Conservation (phyloP, 2,888 invertebrate species). For the Archaeoteleia sp. region DNA sequence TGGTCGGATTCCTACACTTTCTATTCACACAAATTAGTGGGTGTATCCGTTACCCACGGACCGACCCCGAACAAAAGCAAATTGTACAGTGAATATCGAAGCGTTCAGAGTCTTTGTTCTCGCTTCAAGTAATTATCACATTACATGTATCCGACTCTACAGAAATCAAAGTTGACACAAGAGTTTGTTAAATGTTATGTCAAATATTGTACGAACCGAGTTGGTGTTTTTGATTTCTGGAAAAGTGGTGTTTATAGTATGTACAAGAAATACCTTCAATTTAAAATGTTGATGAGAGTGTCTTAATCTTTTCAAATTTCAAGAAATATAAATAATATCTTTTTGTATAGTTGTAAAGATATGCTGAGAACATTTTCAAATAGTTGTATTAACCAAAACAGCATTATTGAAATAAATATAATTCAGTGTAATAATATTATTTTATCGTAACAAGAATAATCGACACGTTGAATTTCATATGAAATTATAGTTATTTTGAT, state of each 20-base stretch:
- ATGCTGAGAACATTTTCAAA: no score
- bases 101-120: slow-evolving; percentile 26
- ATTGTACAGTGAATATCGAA: slow-evolving; percentile 17
- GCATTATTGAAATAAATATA: no score
- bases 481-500: no score
- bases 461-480: no score
- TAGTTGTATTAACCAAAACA: no score
- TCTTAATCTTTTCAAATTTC: not conserved
- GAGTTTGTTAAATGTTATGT: slow-evolving; percentile 17
- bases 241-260: no score
- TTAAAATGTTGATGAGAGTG: not conserved
- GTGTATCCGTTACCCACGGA: slow-evolving; percentile 25
- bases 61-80: slow-evolving; percentile 23
- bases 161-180: slow-evolving; percentile 17
- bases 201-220: slow-evolving; percentile 6
- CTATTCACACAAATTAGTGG: slow-evolving; percentile 28
- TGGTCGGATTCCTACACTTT: not conserved
- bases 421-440: no score
- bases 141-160: slow-evolving; percentile 14
- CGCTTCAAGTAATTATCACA: slow-evolving; percentile 31
- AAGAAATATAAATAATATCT: no score
- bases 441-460: no score
- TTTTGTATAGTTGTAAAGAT: no score
- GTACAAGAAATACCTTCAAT: slow-evolving; percentile 2
- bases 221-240: no score